phyloP scores from a whole-genome alignment of 2,797 vertebrate genomes.

The Clarias pachynema region DNA sequence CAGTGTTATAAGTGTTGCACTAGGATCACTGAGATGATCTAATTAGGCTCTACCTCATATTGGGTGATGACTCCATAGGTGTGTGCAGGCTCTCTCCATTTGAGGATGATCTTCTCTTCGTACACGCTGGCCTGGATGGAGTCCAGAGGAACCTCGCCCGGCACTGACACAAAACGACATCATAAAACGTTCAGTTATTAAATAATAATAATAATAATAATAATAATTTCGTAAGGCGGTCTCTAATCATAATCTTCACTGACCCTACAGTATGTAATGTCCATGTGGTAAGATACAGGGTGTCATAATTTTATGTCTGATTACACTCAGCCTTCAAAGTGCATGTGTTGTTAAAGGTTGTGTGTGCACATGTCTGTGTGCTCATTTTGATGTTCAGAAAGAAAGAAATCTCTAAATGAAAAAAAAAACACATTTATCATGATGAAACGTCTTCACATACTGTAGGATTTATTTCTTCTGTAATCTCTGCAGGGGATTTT shows the following conservation, averaged over 20 bases:
- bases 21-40: not conserved
- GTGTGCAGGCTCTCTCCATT: conserved; percentile 92
- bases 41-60: conserved; percentile 82
- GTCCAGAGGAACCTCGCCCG: conserved; percentile 89
- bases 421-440: conserved; percentile 1
- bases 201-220: too few relatives aligned
- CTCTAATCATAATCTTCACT: not conserved
- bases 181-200: not conserved
- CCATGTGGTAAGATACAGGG: not conserved
- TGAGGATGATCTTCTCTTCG: conserved; percentile 97
- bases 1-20: not conserved
- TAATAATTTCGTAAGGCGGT: too few relatives aligned
- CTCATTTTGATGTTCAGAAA: conserved; percentile 12
- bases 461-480: not conserved
- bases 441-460: not conserved
- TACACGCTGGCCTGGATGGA: conserved; percentile 95
- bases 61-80: conserved; percentile 95
- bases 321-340: not conserved
- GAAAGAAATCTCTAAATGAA: conserved; percentile 57
- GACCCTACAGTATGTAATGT: not conserved
- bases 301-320: not conserved
- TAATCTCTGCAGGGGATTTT: conserved; percentile 7
- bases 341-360: conserved; percentile 62
- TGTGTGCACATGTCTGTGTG: conserved; percentile 61
- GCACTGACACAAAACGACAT: conserved; percentile 76